Base-by-base conservation (phyloP, 1,140 invertebrate genomes). In the Eurosta solidaginis region DNA sequence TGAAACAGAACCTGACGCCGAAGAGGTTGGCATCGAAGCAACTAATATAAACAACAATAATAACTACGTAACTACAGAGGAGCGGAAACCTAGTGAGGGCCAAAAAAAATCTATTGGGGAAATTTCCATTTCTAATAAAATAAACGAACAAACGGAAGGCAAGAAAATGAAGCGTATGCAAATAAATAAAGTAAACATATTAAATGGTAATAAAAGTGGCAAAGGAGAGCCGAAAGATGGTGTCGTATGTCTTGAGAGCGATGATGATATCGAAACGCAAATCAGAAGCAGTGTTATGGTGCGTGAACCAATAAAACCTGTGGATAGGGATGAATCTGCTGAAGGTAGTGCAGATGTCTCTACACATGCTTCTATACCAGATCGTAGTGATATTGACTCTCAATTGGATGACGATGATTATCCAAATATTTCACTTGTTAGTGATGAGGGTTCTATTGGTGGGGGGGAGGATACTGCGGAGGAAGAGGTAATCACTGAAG, bases 201-300 rank as follows among this genome's bases (percentile, higher is more conserved):
- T 22, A 9, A 40, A 68, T 20, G 27, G 59, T 20, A 36, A 68
- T 6, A 3, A 5, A 68, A 40, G 59, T 40, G 59, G 17, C 40
- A 40, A 68, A 68, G n/a, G 59, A 40, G 59, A 68, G n/a, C 33
- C 27, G 59, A 68, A 68, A 9, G 59, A 47, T 22, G 44, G 9
- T 74, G 73, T 7, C 1, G 73, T 17, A 4, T 33, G 1, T 36
- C 54, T 45, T 14, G 52, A 52, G 40, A 79, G 78, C 14, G 82
- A 73, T 14, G 80, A 77, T 22, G 85, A 86, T 54, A 86, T 86
- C 47, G 85, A 86, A 50, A 68, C 80, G 36, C 85, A 86, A 77
- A 85, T 86, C 29, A 86, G 84, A 52, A 85, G 83, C 17, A 86
- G 83, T 6, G 85, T 86, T 20, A 85, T 86, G 36, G 80, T 85